phyloP scores from a whole-genome alignment of 2,797 vertebrate species.

The Graptemys geographica region DNA sequence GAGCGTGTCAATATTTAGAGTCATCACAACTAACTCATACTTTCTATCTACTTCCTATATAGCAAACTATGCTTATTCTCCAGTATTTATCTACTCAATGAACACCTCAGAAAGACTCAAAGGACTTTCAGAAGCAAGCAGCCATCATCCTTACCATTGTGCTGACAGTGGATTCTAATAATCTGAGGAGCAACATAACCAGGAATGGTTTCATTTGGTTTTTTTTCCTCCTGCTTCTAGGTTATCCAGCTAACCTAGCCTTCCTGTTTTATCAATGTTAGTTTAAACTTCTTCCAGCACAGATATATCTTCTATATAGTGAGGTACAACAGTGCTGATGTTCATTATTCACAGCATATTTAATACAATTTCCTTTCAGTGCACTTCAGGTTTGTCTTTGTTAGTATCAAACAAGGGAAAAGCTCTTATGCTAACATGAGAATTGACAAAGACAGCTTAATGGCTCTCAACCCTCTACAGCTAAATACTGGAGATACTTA shows the following conservation, averaged over 20 bases:
- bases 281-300: not conserved
- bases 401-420: not conserved
- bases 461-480: not conserved
- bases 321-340: not conserved
- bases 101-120: constrained; percentile 5
- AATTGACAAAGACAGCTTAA: not conserved
- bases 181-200: too few species aligned
- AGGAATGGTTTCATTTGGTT: too few species aligned
- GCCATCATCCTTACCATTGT: too few species aligned
- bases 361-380: not conserved
- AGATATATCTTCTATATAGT: not conserved
- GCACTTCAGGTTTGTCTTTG: not conserved
- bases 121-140: too few species aligned
- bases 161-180: too few species aligned
- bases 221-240: not conserved
- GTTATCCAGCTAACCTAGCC: not conserved
- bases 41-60: not conserved
- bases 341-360: not conserved
- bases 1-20: not conserved
- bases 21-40: constrained; percentile 31
- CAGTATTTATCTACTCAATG: not conserved
- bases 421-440: not conserved
- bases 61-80: not conserved
- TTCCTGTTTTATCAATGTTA: too few species aligned
- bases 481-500: not conserved